These are phyloP conservation scores for Xestia sexstrigata DNA, from an alignment of 2,888 invertebrate species.

Conservation along the genomic window DNA sequence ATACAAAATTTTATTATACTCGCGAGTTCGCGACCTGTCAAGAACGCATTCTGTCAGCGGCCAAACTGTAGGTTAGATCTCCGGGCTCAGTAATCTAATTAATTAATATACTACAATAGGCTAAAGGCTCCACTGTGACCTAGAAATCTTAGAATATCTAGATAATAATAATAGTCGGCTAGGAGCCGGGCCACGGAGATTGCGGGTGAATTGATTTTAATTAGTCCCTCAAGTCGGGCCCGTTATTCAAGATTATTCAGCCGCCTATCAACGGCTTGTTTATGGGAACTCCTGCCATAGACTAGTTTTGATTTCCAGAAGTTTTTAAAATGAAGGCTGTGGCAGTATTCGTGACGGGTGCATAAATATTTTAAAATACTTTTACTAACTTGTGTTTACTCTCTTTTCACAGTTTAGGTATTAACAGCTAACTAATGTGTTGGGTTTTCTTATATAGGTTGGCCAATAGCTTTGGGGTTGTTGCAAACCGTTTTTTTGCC, in stretches of 20 bases:
- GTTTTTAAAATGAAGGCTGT: not conserved
- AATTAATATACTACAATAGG: not conserved
- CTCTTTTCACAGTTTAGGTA: not conserved
- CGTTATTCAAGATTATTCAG: constrained; percentile 32
- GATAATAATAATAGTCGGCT: constrained; percentile 18
- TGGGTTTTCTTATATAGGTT: no score
- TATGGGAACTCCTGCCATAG: not conserved
- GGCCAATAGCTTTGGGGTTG: not conserved
- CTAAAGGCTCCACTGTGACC: no score
- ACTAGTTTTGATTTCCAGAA: no score
- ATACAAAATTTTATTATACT: no score
- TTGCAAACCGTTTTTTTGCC: not conserved
- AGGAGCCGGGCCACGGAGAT: constrained; percentile 20
- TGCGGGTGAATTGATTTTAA: constrained; percentile 47
- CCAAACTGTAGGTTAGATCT: no score
- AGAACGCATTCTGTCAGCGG: no score
- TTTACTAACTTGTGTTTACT: not conserved
- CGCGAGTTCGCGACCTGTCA: no score
- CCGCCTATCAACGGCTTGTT: constrained; percentile 14
- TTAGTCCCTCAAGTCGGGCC: constrained; percentile 19
- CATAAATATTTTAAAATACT: not conserved
- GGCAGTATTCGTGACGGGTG: not conserved
- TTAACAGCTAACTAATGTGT: not conserved
- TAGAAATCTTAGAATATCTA: no score
- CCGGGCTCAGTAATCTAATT: not conserved